A percentile compares a stretch with the other conserved stretches of the same genome.
Conservation (phyloP, 1,140 invertebrate genomes). For the Pseudomyrmex dendroicus region DNA sequence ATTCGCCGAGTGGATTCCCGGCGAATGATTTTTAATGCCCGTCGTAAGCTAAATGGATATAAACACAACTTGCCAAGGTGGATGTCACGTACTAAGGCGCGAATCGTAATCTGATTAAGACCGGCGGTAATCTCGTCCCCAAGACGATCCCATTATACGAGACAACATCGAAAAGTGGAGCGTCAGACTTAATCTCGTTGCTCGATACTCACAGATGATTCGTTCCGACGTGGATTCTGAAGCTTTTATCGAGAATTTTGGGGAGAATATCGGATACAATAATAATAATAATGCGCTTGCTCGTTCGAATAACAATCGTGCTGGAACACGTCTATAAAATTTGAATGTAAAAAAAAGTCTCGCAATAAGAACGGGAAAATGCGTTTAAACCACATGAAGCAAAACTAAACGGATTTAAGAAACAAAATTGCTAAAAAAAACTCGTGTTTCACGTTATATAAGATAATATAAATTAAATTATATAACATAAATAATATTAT, state of each 20-base stretch:
- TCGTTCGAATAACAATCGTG: neutral
- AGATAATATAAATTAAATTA: no score
- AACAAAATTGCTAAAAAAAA: neutral
- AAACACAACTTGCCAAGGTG: constrained; percentile 30
- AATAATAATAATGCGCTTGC: constrained; percentile 37
- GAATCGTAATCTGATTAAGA: constrained; percentile 52
- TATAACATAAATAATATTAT: no score
- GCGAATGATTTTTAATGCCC: constrained; percentile 29
- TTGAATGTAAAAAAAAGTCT: neutral
- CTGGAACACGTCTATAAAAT: neutral
- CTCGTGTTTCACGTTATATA: no score
- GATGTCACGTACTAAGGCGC: constrained; percentile 29
- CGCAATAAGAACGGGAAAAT: neutral
- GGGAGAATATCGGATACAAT: constrained; percentile 16
- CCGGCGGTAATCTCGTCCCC: constrained; percentile 53
- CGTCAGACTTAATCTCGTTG: constrained; percentile 61
- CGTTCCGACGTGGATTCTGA: constrained; percentile 28
- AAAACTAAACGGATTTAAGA: neutral
- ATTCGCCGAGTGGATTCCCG: neutral
- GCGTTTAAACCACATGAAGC: no score
- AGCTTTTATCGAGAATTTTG: constrained; percentile 59
- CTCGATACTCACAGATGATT: constrained; percentile 54
- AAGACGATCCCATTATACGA: constrained; percentile 59
- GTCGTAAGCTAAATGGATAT: constrained; percentile 27
- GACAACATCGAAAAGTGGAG: constrained; percentile 60